Base-by-base conservation (phyloP, 2,113 vertebrate species). In the Camelus dromedarius region DNA sequence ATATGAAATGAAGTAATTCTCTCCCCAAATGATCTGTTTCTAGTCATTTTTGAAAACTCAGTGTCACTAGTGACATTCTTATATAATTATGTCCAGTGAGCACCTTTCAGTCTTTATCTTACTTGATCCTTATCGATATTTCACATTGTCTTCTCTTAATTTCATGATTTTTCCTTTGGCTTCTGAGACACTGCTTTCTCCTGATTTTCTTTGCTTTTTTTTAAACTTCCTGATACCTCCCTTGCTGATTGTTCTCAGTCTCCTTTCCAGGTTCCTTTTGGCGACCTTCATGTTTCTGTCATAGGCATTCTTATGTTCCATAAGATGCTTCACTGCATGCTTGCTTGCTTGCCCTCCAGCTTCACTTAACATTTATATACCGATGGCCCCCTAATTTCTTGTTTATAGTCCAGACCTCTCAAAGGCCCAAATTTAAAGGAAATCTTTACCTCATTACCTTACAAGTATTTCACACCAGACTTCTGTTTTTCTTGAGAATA, bases 1-100 rank as follows among this genome's bases (percentile, higher is more conserved):
- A 42, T 70, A 96, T 67, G 64, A 92, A 96, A 56, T 92, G 26
- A 82, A 93, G 48, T 89, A 56, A 52, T 77, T 79, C 42, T 89
- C 13, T 92, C 42, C 56, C 19, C 30, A 66, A 72, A 22, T 50
- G 32, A 87, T 67, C 56, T 79, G 62, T 88, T 88, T 87, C 30
- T 77, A 92, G 69, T 84, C 14, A 38, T 64, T 82, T 76, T 81
- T 82, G 10, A 8, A 72, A 80, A 73, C 60, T 60, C 13, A 35
- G 48, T 62, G 3, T 95, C 48, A 80, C 20, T 77, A 76, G 4
- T 81, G 73, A 60, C 54, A 72, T 67, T 54, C 19, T 28, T 85
- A 6, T 58, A 24, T 93, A 52, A 87, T 13, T 94, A 67, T 91
- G 11, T 58, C 28, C 42, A 69, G 8, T 73, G 26, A 93, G 92